Conservation (phyloP, 2,113 vertebrate genomes). For the Rana temporaria region DNA sequence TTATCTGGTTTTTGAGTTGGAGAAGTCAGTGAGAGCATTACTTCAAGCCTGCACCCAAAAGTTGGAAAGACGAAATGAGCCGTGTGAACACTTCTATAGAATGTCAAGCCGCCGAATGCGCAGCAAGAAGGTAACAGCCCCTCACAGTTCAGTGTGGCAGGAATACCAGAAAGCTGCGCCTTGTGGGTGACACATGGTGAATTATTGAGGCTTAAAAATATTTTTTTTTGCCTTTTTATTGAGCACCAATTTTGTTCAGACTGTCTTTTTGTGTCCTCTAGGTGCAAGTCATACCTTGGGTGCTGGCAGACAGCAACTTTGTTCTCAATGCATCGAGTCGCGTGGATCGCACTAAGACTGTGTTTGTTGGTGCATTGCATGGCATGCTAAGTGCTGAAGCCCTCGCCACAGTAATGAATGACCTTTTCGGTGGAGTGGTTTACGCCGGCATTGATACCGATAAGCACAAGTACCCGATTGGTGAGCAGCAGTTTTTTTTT, state of each 20-base stretch:
- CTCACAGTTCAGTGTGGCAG: no score
- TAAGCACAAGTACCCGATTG: constrained; percentile 99
- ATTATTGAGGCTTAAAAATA: neutral
- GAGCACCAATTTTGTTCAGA: neutral
- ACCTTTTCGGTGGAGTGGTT: constrained; percentile 94
- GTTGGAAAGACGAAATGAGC: constrained; percentile 88
- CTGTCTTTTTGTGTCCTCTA: constrained; percentile 62
- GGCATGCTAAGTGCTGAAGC: constrained; percentile 97
- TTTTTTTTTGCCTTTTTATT: neutral
- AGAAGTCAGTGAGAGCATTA: constrained; percentile 92
- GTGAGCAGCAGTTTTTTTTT: constrained; percentile 69
- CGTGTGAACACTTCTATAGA: constrained; percentile 96
- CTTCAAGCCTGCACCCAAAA: constrained; percentile 95
- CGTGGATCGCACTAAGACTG: constrained; percentile 92
- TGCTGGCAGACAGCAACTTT: constrained; percentile 96
- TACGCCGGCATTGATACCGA: constrained; percentile 98
- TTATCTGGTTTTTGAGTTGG: constrained; percentile 95
- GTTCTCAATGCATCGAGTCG: constrained; percentile 92
- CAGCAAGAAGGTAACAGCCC: constrained; percentile 90
- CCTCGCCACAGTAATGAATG: constrained; percentile 91
- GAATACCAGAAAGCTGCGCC: no score
- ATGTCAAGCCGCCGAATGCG: constrained; percentile 98
- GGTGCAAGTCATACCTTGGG: constrained; percentile 98
- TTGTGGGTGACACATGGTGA: no score
- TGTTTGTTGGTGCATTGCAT: constrained; percentile 96